Base-by-base conservation (phyloP, 1,140 invertebrate genomes). In the Cyclina sinensis region DNA sequence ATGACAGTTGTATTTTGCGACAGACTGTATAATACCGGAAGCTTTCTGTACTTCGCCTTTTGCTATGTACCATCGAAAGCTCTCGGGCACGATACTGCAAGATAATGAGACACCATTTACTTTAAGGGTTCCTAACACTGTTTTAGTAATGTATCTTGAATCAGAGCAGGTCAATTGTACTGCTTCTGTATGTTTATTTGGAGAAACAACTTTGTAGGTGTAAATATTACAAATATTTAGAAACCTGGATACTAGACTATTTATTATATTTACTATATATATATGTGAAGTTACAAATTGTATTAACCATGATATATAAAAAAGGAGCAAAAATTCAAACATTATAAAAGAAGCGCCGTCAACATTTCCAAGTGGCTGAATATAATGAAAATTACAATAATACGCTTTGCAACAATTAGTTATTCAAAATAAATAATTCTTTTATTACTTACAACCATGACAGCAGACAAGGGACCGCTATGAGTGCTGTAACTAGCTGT, bases 11-110 rank as follows among this genome's bases (percentile, higher is more conserved):
- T 57, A 51, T 27, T 70, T 32, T 4, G 81, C 81, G 2, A 84
- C 37, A 30, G n/a, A 21, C 30, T 48, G 32, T 16, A 84, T 73
- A 16, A 84, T 73, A 14, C 14, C 11, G 0, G 30, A 24, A 32
- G 81, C 81, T 12, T 54, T 32, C 21, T 84, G 21, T 16, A 39
- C 39, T 54, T 73, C 73, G 35, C 73, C 81, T n/a, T 84, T 62
- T 0, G 81, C 62, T 35, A 84, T 54, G 65, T 84, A 73, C 81
- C 81, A 84, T 0, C 81, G 62, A 46, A 84, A 84, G 32, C 81
- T 84, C 27, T 84, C 81, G 0, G 81, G 81, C 1, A 84, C 24
- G 0, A 39, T n/a, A 0, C 81, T 84, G 14, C 12, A 68, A 43
- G 1, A 35, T n/a, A 62, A 37, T n/a, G n/a, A n/a, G n/a, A n/a